Evolutionary conservation across 2,113 vertebrate genomes (phyloP), one percentile per base, ranked within the genome.

Genomic region (Gnathonemus echidnorhynchus): DNA sequence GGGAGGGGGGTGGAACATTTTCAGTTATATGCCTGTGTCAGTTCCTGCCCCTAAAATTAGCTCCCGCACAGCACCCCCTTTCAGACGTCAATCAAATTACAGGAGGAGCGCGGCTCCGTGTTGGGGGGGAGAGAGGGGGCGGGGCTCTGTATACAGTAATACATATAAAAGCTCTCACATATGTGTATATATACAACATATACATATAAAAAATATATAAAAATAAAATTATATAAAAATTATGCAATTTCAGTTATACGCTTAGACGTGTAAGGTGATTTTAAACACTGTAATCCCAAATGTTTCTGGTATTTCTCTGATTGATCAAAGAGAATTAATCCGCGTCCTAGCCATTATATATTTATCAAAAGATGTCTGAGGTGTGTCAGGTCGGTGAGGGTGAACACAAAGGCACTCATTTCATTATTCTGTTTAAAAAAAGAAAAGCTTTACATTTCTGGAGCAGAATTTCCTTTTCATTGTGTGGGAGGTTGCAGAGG

Each of bases 41-140:
- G 21, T 88, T 74, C 88, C 42, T 74, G 21, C 11, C 66, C 66
- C 48, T 91, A 90, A 91, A 91, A 90, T 90, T 86, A 92, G 90
- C 85, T 13, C 48, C 86, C 31, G 48, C 49, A 53, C 48, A 53
- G 50, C 50, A 53, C 48, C 48, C n/a, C n/a, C 86, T 87, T 87
- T 87, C 31, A 87, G 48, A 80, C 77, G 48, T 83, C 46, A 39
- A 39, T 77, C 42, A 45, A 19, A 19, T 53, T 15, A 49, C 42
- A 48, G 58, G 7, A 48, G 15, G 31, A 88, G 31, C 53, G 5
- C 15, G 17, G 5, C 27, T 13, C 19, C 42, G 9, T 49, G 39
- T 46, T 11, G 42, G 35, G 35, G 35, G 77, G 80, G 19, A 0
- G 31, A 0, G 42, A 0, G 42, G 77, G 42, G 80, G 80, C 1